phyloP scores from a whole-genome alignment of 2,113 vertebrate species.

The Lagopus muta region DNA sequence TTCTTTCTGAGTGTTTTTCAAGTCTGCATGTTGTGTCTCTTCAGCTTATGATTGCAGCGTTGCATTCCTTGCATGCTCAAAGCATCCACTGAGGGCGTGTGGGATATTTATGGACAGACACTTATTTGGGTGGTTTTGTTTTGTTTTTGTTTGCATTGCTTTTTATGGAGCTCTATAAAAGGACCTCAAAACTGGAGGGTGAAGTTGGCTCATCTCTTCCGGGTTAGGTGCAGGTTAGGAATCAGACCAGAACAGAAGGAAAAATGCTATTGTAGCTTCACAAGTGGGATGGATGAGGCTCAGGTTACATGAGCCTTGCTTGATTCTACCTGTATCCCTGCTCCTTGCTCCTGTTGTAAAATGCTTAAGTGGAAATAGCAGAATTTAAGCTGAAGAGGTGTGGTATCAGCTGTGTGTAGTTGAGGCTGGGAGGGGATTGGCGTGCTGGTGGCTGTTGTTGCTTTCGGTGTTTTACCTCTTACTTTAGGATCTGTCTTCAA shows the following conservation, averaged over 20 bases:
- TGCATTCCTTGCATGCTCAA: conserved; percentile 8
- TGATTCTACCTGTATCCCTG: not conserved
- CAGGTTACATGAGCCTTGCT: not conserved
- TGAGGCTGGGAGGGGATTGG: not conserved
- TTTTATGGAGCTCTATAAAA: not conserved
- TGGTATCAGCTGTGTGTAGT: not conserved
- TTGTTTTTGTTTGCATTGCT: not conserved
- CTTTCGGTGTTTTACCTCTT: not conserved
- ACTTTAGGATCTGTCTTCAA: not conserved
- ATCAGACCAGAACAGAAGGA: not conserved
- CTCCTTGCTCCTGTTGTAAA: not conserved
- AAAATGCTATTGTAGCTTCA: not conserved
- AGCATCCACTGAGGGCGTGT: not conserved
- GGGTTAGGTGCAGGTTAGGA: not conserved
- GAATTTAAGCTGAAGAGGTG: not conserved
- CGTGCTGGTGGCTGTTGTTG: not conserved
- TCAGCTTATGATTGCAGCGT: not conserved
- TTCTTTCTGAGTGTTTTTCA: conserved; percentile 15
- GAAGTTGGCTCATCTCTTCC: not conserved
- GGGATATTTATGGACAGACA: not conserved
- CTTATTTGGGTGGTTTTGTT: not conserved
- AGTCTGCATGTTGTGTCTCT: not conserved
- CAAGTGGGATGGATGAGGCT: not conserved
- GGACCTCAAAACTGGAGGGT: not conserved
- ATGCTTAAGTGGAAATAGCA: not conserved